phyloP scores from a whole-genome alignment of 2,888 invertebrate genomes.

The Petrophora chlorosata region DNA sequence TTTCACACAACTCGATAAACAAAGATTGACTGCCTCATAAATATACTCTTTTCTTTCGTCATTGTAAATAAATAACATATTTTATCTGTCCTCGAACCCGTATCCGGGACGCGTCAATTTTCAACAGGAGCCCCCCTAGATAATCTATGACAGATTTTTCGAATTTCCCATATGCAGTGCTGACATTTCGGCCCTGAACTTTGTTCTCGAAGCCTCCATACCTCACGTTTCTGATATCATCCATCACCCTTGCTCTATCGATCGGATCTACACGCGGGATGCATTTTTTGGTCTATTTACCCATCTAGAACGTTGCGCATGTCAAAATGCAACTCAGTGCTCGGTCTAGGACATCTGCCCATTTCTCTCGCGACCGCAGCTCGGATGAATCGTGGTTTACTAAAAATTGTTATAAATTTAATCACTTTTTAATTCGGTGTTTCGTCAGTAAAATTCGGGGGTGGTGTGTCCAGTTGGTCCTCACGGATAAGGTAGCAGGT shows the following conservation, averaged over 20 bases:
- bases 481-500: neutral
- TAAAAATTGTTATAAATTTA: neutral
- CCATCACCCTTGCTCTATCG: conserved; percentile 16
- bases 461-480: neutral
- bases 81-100: too few relatives aligned
- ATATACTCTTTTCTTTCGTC: too few relatives aligned
- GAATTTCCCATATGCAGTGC: too few relatives aligned
- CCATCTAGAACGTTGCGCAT: conserved; percentile 24
- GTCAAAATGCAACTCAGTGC: conserved; percentile 26
- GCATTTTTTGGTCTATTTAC: conserved; percentile 31
- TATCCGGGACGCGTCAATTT: too few relatives aligned
- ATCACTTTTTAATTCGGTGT: neutral
- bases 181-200: too few relatives aligned
- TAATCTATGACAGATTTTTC: too few relatives aligned
- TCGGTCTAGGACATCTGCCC: conserved; percentile 15
- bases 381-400: conserved; percentile 24
- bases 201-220: conserved; percentile 1
- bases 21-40: too few relatives aligned
- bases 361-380: conserved; percentile 13
- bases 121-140: too few relatives aligned
- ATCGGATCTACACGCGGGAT: conserved; percentile 10
- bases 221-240: neutral
- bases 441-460: too few relatives aligned
- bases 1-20: too few relatives aligned
- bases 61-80: too few relatives aligned